These are phyloP conservation scores for Holothuria glaberrima DNA, from an alignment of 35 echinoderm and acorn worm species.

Conservation along the genomic window DNA sequence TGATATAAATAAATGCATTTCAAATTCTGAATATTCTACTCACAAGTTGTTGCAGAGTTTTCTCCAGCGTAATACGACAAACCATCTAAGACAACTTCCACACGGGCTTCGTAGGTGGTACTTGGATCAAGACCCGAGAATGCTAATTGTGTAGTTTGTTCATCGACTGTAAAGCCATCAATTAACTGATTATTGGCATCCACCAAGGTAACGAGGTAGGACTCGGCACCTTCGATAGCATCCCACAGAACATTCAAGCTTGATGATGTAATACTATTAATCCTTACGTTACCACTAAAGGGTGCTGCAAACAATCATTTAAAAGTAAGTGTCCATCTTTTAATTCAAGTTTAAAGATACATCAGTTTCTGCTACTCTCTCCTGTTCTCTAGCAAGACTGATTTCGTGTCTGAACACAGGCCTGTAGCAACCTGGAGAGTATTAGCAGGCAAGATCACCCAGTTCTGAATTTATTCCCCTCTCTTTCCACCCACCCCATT, in stretches of 20 bases:
- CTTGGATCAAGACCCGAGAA: constrained; percentile 20
- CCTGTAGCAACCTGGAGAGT: too few relatives aligned
- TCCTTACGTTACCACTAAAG: constrained; percentile 6
- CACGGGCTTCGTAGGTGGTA: constrained; percentile 31
- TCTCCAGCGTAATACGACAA: neutral
- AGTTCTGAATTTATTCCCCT: too few relatives aligned
- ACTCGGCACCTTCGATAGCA: neutral
- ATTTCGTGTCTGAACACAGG: too few relatives aligned
- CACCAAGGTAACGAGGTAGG: constrained; percentile 1
- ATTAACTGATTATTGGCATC: constrained; percentile 5
- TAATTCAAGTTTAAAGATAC: too few relatives aligned
- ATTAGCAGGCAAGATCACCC: too few relatives aligned
- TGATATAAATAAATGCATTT: too few relatives aligned
- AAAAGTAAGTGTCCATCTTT: too few relatives aligned
- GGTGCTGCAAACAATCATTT: constrained; percentile 21
- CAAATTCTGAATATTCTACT: neutral
- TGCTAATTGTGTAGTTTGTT: neutral
- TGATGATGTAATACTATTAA: constrained; percentile 17
- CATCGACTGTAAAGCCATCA: neutral
- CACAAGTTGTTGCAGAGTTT: constrained; percentile 3
- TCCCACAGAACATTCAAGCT: constrained; percentile 45
- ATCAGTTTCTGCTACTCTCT: too few relatives aligned
- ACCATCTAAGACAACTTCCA: constrained; percentile 2
- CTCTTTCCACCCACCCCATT: too few relatives aligned
- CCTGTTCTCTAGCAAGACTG: too few relatives aligned